phyloP scores from a whole-genome alignment of 1,140 invertebrate species.

The Hyphantria cunea region DNA sequence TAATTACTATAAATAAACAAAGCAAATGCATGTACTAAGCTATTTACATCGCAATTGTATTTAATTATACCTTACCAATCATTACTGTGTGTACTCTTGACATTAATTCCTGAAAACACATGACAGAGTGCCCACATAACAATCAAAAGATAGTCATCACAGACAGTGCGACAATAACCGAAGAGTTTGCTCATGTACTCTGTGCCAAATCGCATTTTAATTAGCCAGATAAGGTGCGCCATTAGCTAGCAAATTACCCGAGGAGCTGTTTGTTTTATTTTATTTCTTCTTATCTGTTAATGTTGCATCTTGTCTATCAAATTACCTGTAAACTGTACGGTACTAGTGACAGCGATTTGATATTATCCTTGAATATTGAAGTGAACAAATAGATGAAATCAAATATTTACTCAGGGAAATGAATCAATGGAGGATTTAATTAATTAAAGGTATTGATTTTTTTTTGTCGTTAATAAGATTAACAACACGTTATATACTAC shows the following conservation, averaged over 20 bases:
- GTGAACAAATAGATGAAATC: too few species aligned
- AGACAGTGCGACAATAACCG: conserved; percentile 59
- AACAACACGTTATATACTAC: too few species aligned
- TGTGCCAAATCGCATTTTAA: conserved; percentile 78
- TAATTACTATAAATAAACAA: conserved; percentile 17
- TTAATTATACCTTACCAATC: conserved; percentile 21
- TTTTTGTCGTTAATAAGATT: too few species aligned
- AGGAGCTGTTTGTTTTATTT: conserved; percentile 67
- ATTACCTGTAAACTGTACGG: conserved; percentile 54
- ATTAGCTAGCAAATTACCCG: conserved; percentile 74
- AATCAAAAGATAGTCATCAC: conserved; percentile 61
- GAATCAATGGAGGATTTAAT: too few species aligned
- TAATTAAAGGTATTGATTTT: too few species aligned
- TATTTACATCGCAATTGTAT: conserved; percentile 23
- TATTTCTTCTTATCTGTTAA: conserved; percentile 70
- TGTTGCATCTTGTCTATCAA: conserved; percentile 66
- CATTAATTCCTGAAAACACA: conserved; percentile 44
- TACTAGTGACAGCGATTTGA: conserved; percentile 29
- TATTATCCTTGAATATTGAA: background rate
- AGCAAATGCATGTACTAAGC: too few species aligned
- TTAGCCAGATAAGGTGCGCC: conserved; percentile 71
- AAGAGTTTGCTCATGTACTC: conserved; percentile 33
- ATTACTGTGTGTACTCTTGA: conserved; percentile 43
- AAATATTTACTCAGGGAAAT: too few species aligned
- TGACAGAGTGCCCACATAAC: conserved; percentile 50